Percentiles rank a stretch among this genome's conserved stretches.
These are phyloP conservation scores for Rhaphigaster nebulosa DNA, from an alignment of 2,888 invertebrate species.

Conservation along the genomic window DNA sequence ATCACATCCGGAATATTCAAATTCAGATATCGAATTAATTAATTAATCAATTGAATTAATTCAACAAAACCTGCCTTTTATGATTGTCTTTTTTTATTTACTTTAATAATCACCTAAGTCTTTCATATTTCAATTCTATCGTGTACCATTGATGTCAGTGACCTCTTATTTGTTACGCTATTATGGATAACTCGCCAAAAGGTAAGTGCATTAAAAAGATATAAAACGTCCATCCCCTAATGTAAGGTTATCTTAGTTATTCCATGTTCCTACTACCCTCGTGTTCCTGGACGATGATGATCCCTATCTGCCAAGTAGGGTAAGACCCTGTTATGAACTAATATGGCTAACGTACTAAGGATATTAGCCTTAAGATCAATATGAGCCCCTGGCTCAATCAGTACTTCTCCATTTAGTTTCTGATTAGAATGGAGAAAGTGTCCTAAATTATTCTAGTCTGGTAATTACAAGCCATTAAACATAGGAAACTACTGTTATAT, in stretches of 20 bases:
- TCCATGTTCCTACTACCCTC: not conserved
- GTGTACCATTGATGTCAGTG: no score
- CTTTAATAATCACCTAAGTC: no score
- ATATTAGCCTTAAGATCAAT: not conserved
- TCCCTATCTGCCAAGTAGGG: not conserved
- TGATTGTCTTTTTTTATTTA: no score
- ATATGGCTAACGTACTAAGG: conserved; percentile 5
- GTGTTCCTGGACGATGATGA: not conserved
- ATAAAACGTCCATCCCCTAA: no score
- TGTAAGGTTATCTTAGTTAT: not conserved
- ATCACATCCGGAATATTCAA: no score
- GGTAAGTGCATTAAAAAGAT: no score
- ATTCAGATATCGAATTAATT: no score
- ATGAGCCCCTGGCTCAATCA: not conserved
- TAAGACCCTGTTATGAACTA: not conserved
- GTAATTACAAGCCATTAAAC: not conserved
- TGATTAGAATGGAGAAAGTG: not conserved
- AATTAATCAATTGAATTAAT: no score
- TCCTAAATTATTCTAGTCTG: not conserved
- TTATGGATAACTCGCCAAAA: no score
- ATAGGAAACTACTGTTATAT: not conserved
- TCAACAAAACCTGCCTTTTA: no score
- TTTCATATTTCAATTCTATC: no score
- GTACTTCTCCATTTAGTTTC: not conserved
- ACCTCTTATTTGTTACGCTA: no score